These are phyloP conservation scores for Heterotilapia buettikoferi DNA, from an alignment of 2,113 vertebrate species.

Conservation along the genomic window DNA sequence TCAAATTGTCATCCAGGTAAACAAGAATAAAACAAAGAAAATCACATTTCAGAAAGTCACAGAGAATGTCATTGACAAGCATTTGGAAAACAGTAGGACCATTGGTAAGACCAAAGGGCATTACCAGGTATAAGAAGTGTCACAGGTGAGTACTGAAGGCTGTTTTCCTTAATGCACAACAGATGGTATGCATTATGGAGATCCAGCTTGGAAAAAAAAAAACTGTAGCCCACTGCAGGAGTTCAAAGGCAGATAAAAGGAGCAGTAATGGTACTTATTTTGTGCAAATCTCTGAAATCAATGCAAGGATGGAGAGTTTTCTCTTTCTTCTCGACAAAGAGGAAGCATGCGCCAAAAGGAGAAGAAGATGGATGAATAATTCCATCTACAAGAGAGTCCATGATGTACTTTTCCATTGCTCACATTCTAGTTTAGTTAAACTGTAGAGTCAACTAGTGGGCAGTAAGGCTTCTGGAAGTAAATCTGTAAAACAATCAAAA, in stretches of 20 bases:
- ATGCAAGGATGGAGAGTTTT: background rate
- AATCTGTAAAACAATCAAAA: background rate
- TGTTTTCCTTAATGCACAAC: background rate
- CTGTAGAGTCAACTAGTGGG: background rate
- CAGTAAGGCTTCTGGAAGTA: background rate
- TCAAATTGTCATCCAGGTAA: background rate
- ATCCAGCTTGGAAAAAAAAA: background rate
- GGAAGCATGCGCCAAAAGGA: background rate
- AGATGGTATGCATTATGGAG: background rate
- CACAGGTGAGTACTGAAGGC: background rate
- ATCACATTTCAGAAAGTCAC: background rate
- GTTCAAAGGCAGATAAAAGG: background rate
- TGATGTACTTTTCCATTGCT: background rate
- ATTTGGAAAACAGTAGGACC: background rate
- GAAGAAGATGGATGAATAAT: background rate
- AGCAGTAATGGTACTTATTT: background rate
- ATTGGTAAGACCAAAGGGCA: background rate
- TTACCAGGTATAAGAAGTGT: background rate
- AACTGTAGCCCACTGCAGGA: background rate
- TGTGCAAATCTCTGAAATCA: background rate
- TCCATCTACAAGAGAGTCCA: background rate
- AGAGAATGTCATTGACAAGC: background rate
- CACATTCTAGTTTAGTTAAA: background rate
- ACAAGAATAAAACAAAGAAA: background rate
- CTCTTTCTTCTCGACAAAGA: background rate